Evolutionary conservation across 2,113 vertebrate genomes (phyloP).

Genomic region (Rafetus swinhoei): DNA sequence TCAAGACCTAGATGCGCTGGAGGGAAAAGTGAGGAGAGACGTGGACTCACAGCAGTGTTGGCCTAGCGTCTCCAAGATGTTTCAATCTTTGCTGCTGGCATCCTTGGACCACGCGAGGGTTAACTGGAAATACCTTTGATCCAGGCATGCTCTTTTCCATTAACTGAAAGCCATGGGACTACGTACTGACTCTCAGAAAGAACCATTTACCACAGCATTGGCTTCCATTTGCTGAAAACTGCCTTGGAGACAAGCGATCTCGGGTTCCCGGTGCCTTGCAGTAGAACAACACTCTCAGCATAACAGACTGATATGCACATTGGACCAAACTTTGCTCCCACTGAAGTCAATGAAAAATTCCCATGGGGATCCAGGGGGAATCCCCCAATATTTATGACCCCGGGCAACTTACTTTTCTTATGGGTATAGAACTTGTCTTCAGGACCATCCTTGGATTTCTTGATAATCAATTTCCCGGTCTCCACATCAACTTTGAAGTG

Average conservation of each 20-base stretch:
- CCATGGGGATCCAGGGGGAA: not conserved
- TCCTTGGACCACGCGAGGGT: not conserved
- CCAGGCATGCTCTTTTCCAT: not conserved
- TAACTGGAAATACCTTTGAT: not conserved
- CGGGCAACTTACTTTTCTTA: conserved; percentile 90
- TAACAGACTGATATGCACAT: not conserved
- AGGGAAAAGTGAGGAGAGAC: no score
- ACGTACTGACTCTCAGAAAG: not conserved
- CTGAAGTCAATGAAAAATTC: not conserved
- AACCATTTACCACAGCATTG: not conserved
- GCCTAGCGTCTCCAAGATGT: not conserved
- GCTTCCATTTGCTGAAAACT: not conserved
- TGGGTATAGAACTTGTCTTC: conserved; percentile 96
- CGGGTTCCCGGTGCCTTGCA: not conserved
- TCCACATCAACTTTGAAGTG: conserved; percentile 96
- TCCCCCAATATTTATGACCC: not conserved
- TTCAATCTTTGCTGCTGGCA: not conserved
- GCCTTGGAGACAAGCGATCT: not conserved
- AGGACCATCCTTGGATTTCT: conserved; percentile 94
- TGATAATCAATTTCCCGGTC: conserved; percentile 91
- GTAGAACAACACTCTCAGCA: not conserved
- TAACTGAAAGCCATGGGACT: not conserved
- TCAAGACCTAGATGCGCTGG: no score
- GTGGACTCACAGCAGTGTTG: not conserved
- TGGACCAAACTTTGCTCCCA: not conserved